These are phyloP conservation scores for Xiphophorus maculatus DNA, from an alignment of 2,113 vertebrate species.

Conservation along the genomic window DNA sequence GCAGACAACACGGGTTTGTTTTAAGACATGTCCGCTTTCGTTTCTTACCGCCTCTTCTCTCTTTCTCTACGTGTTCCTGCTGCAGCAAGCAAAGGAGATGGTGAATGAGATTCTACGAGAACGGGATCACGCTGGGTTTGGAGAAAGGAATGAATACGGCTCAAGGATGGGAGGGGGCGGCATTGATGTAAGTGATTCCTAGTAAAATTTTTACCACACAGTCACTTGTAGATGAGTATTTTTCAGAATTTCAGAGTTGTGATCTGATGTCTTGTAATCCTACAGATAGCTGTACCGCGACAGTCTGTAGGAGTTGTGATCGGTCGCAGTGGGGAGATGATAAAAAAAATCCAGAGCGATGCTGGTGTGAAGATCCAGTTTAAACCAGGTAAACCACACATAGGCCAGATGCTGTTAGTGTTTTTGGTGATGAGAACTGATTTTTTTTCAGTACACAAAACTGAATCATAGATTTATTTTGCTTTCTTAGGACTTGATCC, in stretches of 20 bases:
- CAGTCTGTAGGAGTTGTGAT: constrained; percentile 93
- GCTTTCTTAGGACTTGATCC: no score
- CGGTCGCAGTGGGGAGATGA: constrained; percentile 92
- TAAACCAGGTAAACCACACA: constrained; percentile 83
- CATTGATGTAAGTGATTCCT: constrained; percentile 72
- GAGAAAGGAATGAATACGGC: constrained; percentile 87
- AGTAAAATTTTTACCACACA: not conserved
- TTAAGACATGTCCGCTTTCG: not conserved
- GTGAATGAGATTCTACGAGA: constrained; percentile 92
- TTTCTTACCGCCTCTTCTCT: not conserved
- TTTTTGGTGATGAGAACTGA: not conserved
- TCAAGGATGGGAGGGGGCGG: constrained; percentile 83
- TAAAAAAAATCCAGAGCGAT: constrained; percentile 94
- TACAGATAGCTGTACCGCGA: constrained; percentile 88
- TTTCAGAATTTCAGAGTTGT: not conserved
- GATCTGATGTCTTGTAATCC: not conserved
- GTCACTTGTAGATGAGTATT: not conserved
- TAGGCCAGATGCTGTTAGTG: no score
- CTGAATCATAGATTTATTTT: not conserved
- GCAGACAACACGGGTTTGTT: not conserved
- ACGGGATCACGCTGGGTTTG: constrained; percentile 86
- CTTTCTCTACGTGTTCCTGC: not conserved
- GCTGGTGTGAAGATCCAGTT: constrained; percentile 94
- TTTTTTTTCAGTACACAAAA: not conserved
- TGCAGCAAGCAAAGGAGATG: constrained; percentile 93